Evolutionary conservation across 2,888 invertebrate genomes (phyloP).

Genomic region (Tetheella fluctuosa): DNA sequence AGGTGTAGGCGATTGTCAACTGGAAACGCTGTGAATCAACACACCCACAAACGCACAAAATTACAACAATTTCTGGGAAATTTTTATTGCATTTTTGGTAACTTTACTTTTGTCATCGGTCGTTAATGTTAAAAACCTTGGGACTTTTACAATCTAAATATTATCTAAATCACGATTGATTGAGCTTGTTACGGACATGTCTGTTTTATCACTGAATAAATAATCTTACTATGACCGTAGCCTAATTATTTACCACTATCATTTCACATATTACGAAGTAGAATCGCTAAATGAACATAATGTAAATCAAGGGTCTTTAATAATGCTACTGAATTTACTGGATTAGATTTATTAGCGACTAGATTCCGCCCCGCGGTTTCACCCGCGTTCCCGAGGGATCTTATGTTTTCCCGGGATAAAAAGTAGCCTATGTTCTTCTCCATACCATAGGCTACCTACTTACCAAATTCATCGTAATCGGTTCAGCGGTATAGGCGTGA

Average conservation of each 20-base stretch:
- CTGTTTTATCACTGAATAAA: neutral
- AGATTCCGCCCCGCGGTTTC: too few relatives aligned
- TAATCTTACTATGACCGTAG: slow-evolving; percentile 5
- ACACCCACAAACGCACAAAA: slow-evolving; percentile 28
- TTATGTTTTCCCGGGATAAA: too few relatives aligned
- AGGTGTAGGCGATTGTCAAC: slow-evolving; percentile 17
- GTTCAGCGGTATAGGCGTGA: too few relatives aligned
- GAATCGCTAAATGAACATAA: neutral
- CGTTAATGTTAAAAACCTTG: neutral
- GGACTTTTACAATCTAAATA: neutral
- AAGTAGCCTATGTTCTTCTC: too few relatives aligned
- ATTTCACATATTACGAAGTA: neutral
- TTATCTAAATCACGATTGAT: slow-evolving; percentile 2
- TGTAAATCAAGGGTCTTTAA: slow-evolving; percentile 7
- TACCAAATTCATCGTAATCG: too few relatives aligned
- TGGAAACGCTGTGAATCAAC: slow-evolving; percentile 35
- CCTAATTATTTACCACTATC: slow-evolving; percentile 10
- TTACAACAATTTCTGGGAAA: slow-evolving; percentile 29
- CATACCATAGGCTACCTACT: too few relatives aligned
- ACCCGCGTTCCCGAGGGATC: too few relatives aligned
- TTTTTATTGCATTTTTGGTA: neutral
- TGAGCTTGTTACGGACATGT: neutral
- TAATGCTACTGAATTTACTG: neutral
- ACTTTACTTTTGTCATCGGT: neutral
- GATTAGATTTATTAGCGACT: neutral